A percentile compares a stretch with the other conserved stretches of the same genome.
phyloP scores from a whole-genome alignment of 1,140 invertebrate species.

The Metopolophium dirhodum region DNA sequence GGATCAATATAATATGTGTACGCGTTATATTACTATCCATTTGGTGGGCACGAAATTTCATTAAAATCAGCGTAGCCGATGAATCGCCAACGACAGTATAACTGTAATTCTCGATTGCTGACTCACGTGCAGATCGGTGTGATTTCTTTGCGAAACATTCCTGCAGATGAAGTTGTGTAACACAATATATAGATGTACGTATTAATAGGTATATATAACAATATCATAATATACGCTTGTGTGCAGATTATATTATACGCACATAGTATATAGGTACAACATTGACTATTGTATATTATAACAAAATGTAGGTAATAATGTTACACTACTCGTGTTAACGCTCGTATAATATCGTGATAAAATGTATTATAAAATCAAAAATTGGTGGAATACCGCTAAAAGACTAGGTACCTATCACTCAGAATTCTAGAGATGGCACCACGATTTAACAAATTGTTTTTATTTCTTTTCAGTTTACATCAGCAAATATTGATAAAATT shows the following conservation, averaged over 20 bases:
- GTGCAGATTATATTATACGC: not conserved
- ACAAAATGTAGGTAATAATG: not conserved
- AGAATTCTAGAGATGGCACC: too few species aligned
- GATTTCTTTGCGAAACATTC: not conserved
- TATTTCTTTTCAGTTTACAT: too few species aligned
- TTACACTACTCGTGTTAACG: not conserved
- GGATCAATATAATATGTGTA: not conserved
- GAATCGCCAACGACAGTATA: not conserved
- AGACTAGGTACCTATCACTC: too few species aligned
- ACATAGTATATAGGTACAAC: not conserved
- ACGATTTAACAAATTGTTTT: too few species aligned
- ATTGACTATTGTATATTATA: not conserved
- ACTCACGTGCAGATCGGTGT: not conserved
- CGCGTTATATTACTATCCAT: not conserved
- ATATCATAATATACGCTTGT: not conserved
- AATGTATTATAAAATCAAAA: too few species aligned
- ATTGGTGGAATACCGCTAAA: too few species aligned
- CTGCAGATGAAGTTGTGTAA: not conserved
- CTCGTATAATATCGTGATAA: not conserved
- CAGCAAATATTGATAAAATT: too few species aligned
- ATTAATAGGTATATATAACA: not conserved
- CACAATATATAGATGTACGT: not conserved
- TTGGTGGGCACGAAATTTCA: not conserved
- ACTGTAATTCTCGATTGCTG: slow-evolving; percentile 32
- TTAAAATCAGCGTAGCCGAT: slow-evolving; percentile 4